Evolutionary conservation across 92 coral and sea anemone species (phyloP), one percentile per base, ranked within the genome.

Genomic region (Chrysogorgia sp.): DNA sequence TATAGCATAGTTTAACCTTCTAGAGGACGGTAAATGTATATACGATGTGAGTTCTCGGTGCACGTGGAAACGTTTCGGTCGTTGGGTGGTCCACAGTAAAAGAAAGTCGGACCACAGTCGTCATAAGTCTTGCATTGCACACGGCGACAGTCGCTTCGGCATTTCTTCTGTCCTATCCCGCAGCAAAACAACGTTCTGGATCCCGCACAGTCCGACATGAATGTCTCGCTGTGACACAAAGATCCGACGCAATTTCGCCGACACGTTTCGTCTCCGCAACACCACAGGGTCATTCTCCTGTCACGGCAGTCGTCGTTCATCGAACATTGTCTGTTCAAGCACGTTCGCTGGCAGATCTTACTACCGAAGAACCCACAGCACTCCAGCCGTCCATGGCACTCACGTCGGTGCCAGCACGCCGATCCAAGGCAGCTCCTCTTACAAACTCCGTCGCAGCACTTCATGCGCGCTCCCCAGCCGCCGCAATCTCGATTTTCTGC

Each of bases 151-250:
- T 50, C 17, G 26, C 0, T 6, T 14, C 65, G 79, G 29, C 79
- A 72, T 17, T 31, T 33, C 79, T 72, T 72, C 29, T 72, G 79
- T 17, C 79, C 79, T 34, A 72, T 72, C 20, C 79, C 79, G 37
- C 79, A 72, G 43, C 79, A 72, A 20, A 31, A 72, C 31, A 72
- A 52, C 41, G 10, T 29, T 2, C 29, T 15, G 21, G 59, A 40
- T 9, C 63, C 62, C 5, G 14, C 29, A 23, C 79, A 72, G 52
- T 72, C 79, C 3, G 30, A 4, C 49, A 40, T 23, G 34, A 37
- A 43, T 43, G 79, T 31, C 33, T 53, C 79, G 13, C 62, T 72
- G 49, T n/a, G 31, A 28, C 79, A 72, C 8, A 72, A 23, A 1
- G 79, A 72, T 19, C 53, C 53, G 0, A 0, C 0, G 28, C 79